Evolutionary conservation across 2,797 vertebrate species (phyloP).

Genomic region (Esox masquinongy): DNA sequence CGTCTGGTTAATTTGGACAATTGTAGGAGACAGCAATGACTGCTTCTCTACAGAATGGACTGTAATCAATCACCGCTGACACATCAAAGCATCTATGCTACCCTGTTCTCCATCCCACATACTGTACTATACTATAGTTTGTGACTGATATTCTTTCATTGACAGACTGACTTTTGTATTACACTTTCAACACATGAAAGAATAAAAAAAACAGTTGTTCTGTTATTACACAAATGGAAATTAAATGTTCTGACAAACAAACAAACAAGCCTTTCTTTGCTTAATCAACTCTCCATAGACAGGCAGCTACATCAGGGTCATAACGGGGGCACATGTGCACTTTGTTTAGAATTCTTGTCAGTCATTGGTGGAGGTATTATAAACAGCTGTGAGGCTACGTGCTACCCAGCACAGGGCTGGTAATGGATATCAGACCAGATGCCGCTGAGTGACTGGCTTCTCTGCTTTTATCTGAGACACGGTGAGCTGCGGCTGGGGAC

Average conservation of each 20-base stretch:
- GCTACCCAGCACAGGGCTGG: background rate
- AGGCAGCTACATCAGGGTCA: background rate
- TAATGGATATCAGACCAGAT: conserved; percentile 5
- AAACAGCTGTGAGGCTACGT: conserved; percentile 3
- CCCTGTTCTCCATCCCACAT: background rate
- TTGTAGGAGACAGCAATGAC: background rate
- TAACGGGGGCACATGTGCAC: background rate
- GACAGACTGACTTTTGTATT: background rate
- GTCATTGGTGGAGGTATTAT: background rate
- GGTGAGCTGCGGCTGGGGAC: background rate
- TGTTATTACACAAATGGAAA: background rate
- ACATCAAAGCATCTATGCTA: background rate
- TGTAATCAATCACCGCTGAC: too few relatives aligned
- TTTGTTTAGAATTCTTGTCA: background rate
- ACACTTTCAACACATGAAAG: background rate
- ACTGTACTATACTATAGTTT: background rate
- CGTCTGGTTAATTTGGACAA: background rate
- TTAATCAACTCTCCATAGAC: background rate
- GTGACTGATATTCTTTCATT: background rate
- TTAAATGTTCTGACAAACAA: background rate
- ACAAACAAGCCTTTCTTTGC: background rate
- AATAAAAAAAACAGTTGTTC: background rate
- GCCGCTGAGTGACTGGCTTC: background rate
- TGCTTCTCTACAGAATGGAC: too few relatives aligned
- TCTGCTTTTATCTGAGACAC: background rate